Conservation (phyloP, 2,888 invertebrate species). For the Apodemia mormo region DNA sequence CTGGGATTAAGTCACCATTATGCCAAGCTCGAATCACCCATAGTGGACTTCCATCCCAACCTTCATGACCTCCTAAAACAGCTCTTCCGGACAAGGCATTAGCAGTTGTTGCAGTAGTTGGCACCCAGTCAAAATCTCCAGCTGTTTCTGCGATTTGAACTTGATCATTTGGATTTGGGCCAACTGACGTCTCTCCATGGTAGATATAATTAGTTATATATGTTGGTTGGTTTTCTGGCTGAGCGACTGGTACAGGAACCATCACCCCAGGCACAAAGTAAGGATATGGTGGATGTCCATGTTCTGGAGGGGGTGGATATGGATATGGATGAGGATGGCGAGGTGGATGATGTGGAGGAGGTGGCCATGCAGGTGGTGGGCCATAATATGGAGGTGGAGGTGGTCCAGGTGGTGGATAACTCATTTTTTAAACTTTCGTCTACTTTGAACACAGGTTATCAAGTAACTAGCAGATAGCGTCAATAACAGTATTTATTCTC, state of each 20-base stretch:
- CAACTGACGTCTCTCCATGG: constrained; percentile 56
- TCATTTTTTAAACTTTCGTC: constrained; percentile 46
- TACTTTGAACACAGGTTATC: background rate
- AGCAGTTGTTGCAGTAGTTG: constrained; percentile 62
- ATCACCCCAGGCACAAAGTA: constrained; percentile 67
- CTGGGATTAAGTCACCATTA: constrained; percentile 71
- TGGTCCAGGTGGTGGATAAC: constrained; percentile 51
- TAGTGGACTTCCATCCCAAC: constrained; percentile 74
- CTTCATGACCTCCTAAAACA: constrained; percentile 72
- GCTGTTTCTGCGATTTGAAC: constrained; percentile 60
- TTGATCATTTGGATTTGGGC: constrained; percentile 41
- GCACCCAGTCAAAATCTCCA: constrained; percentile 71
- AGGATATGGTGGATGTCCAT: constrained; percentile 51
- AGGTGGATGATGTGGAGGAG: constrained; percentile 48
- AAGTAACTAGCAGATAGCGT: background rate
- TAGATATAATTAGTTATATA: constrained; percentile 74
- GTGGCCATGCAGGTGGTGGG: constrained; percentile 43
- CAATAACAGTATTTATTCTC: constrained; percentile 2
- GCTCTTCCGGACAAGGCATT: constrained; percentile 60
- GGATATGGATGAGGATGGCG: constrained; percentile 43
- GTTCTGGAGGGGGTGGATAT: constrained; percentile 42
- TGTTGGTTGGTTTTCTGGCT: constrained; percentile 49
- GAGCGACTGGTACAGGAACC: constrained; percentile 52
- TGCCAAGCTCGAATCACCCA: constrained; percentile 76
- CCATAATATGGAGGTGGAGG: constrained; percentile 51